phyloP scores from a whole-genome alignment of 2,113 vertebrate genomes.

The Sylvilagus bachmani region DNA sequence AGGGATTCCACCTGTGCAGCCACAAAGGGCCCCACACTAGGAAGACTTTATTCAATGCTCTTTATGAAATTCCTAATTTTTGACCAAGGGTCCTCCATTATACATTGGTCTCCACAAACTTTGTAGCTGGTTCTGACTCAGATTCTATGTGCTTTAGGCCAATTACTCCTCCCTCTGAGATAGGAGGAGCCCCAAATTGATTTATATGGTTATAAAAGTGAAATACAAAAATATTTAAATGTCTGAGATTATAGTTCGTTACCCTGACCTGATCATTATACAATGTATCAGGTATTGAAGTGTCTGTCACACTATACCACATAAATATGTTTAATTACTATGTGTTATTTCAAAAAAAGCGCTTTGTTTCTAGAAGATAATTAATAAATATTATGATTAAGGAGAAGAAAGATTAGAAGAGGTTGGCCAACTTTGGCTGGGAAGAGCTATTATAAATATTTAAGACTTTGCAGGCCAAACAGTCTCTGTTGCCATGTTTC shows the following conservation, averaged over 20 bases:
- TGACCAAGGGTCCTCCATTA: neutral
- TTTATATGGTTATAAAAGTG: constrained; percentile 18
- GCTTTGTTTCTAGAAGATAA: neutral
- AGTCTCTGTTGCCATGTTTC: neutral
- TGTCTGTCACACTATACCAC: too few species aligned
- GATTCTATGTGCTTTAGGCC: neutral
- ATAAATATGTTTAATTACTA: too few species aligned
- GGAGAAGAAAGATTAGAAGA: neutral
- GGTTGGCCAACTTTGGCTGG: neutral
- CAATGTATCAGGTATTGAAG: too few species aligned
- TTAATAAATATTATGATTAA: neutral
- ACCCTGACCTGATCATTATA: too few species aligned
- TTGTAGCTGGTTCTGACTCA: neutral
- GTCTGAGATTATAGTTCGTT: too few species aligned
- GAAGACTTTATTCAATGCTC: neutral
- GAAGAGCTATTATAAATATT: neutral
- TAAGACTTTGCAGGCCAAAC: neutral
- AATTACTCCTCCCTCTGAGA: neutral
- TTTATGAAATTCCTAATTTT: neutral
- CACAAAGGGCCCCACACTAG: neutral
- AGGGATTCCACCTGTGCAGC: neutral
- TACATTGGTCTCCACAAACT: neutral
- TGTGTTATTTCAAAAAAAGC: neutral
- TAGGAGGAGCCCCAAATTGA: neutral
- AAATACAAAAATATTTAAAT: neutral